Evolutionary conservation across 2,113 vertebrate species (phyloP).

Genomic region (Jacana jacana): DNA sequence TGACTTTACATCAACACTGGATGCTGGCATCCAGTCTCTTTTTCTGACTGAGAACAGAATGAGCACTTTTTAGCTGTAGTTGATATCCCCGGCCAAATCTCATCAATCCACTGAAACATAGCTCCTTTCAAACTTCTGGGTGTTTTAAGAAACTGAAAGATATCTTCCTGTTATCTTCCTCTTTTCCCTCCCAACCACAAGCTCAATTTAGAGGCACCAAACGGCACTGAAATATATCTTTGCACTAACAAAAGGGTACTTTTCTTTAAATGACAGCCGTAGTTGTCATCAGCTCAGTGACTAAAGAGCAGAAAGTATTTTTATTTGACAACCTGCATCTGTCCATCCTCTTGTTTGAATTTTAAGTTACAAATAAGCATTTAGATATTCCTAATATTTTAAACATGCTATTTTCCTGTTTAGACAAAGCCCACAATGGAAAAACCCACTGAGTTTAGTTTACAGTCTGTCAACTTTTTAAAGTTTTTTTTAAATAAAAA

Average conservation of each 20-base stretch:
- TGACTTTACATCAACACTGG: neutral
- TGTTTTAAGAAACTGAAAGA: neutral
- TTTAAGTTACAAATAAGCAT: neutral
- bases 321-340: neutral
- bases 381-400: neutral
- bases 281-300: neutral
- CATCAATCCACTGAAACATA: neutral
- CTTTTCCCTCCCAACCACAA: neutral
- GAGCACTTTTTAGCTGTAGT: neutral
- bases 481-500: neutral
- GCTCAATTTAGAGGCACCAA: neutral
- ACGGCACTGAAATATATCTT: neutral
- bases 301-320: neutral
- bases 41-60: neutral
- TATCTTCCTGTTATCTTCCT: neutral
- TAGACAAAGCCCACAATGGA: accelerated
- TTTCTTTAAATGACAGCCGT: neutral
- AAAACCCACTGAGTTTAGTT: neutral
- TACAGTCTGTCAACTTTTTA: no score
- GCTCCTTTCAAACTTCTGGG: neutral
- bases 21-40: neutral
- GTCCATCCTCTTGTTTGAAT: neutral
- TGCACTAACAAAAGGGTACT: accelerated
- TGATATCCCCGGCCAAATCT: neutral
- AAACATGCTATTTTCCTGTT: accelerated